Evolutionary conservation across 2,888 invertebrate species (phyloP), one percentile per base, ranked within the genome.

Genomic region (Poecilobothrus nobilitatus): DNA sequence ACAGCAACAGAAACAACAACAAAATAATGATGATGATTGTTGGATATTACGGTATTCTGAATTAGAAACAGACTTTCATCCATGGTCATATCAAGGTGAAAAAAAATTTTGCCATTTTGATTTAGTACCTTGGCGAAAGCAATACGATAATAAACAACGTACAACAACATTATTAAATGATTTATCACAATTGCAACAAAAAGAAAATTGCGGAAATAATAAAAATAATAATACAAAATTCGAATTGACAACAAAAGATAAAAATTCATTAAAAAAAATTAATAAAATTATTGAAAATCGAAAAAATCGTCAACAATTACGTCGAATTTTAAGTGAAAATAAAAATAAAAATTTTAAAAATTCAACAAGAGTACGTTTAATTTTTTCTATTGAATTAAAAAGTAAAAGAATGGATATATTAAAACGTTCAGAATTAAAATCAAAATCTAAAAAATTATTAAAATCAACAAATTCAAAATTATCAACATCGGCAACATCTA

Each of bases 371-470:
- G 86, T 89, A 22, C 83, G 89, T 20, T 86, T 89, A 66, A 88
- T 89, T 85, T 80, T 89, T 74, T 88, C 88, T 15, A 79, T 90
- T 71, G 83, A 89, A 70, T 84, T 89, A 82, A 84, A 87, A 4
- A 80, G 80, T 73, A 79, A 77, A 69, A 78, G 76, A 70, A 80
- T 81, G 80, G 80, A 79, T 72, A 71, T 81, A 65, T 74, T 80
- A 67, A 77, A 77, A 1, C 77, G 76, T 66, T 69, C 22, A 20
- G 63, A 27, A 63, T 63, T 22, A 18, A 53, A 53, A 53, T 53
- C 53, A 53, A 53, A 53, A 53, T 18, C n/a, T 15, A 53, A 53
- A 53, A 53, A 53, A 53, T 18, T 18, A 53, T 15, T 12, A 53
- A 53, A 12, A 12, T 53, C 63, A 12, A 10, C 63, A 15, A 5